Evolutionary conservation across 2,888 invertebrate species (phyloP), one percentile per base, ranked within the genome.

Genomic region (Lepas anatifera): DNA sequence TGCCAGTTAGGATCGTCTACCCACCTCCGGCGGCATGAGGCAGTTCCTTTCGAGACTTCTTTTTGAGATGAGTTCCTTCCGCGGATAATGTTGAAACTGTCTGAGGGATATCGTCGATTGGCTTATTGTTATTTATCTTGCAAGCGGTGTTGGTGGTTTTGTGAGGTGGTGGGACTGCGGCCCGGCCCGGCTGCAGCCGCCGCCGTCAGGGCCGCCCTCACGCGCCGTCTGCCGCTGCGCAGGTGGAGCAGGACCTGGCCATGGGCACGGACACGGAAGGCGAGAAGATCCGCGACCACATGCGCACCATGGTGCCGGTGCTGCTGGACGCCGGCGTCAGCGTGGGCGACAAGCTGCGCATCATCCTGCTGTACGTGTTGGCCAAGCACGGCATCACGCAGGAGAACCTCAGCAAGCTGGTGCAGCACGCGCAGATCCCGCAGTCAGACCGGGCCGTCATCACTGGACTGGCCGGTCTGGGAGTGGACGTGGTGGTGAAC

Each of bases 181-280:
- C n/a, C n/a, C n/a, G n/a, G n/a, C n/a, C n/a, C n/a, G n/a, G n/a
- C n/a, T n/a, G n/a, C n/a, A n/a, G n/a, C n/a, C n/a, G n/a, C n/a
- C n/a, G n/a, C n/a, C n/a, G n/a, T n/a, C n/a, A n/a, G n/a, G n/a
- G n/a, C n/a, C n/a, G n/a, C n/a, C n/a, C n/a, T n/a, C n/a, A n/a
- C n/a, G n/a, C n/a, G n/a, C n/a, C n/a, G n/a, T n/a, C n/a, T n/a
- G n/a, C n/a, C n/a, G n/a, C n/a, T n/a, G 18, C 46, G 4, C 64
- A 66, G 64, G 64, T 76, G 66, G 75, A 75, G 48, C 78, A 92
- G 89, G 99, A 99, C 82, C 84, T 99, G 77, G 98, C 98, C 0
- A 98, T 98, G 95, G 98, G 98, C 25, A 95, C 95, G 2, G 98
- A 99, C 81, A 94, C 96, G 0, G 97, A 99, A 78, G 99, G 99